Evolutionary conservation across 2,113 vertebrate genomes (phyloP).

Genomic region (Castor canadensis): DNA sequence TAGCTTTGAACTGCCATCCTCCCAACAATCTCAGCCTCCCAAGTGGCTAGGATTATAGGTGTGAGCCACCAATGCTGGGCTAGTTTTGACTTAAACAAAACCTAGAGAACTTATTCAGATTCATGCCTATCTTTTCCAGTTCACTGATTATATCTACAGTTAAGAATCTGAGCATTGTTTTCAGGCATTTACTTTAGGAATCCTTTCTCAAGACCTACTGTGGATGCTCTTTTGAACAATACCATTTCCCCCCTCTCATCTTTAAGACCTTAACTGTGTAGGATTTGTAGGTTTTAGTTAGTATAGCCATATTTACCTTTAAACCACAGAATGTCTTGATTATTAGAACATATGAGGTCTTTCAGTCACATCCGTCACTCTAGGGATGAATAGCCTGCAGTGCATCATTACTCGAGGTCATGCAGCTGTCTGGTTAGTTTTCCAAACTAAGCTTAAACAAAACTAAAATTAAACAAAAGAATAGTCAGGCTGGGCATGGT

Average conservation of each 20-base stretch:
- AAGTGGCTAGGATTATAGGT: no score
- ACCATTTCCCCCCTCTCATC: neutral
- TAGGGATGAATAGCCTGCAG: neutral
- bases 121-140: neutral
- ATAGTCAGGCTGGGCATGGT: neutral
- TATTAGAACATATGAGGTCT: neutral
- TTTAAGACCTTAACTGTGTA: neutral
- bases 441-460: slow-evolving; percentile 7
- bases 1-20: no score
- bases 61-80: neutral
- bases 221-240: neutral
- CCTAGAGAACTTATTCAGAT: neutral
- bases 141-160: neutral
- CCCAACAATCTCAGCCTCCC: no score
- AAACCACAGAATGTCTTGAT: neutral
- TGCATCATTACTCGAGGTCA: neutral
- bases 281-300: no score
- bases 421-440: neutral
- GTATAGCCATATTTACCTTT: neutral
- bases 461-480: neutral
- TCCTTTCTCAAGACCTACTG: neutral
- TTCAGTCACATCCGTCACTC: neutral
- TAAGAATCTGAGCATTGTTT: neutral
- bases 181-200: neutral
- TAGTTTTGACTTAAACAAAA: slow-evolving; percentile 15